These are phyloP conservation scores for Nemapogon koenigi DNA, from an alignment of 2,888 invertebrate genomes.

Conservation along the genomic window DNA sequence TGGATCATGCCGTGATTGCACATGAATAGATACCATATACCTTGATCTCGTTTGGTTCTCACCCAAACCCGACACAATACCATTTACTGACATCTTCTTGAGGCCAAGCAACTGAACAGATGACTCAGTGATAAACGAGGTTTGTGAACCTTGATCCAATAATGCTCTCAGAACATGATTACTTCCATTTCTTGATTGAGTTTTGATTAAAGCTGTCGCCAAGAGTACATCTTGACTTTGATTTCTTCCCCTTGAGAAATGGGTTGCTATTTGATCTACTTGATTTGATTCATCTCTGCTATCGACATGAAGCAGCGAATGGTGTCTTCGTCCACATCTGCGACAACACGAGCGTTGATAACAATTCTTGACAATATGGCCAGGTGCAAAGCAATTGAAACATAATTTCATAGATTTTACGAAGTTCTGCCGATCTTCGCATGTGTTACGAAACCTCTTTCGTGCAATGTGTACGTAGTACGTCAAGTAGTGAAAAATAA, in stretches of 20 bases:
- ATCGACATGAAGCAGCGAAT: slow-evolving; percentile 16
- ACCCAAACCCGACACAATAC: slow-evolving; percentile 18
- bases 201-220: slow-evolving; percentile 20
- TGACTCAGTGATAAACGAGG: slow-evolving; percentile 21
- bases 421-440: too few species aligned
- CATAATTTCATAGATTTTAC: slow-evolving; percentile 13
- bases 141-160: slow-evolving; percentile 21
- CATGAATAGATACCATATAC: slow-evolving; percentile 11
- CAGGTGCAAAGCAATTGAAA: slow-evolving; percentile 16
- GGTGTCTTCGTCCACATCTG: slow-evolving; percentile 16
- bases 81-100: slow-evolving; percentile 16
- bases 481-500: too few species aligned
- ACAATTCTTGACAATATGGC: slow-evolving; percentile 14
- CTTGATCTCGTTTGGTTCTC: slow-evolving; percentile 14
- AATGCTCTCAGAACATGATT: slow-evolving; percentile 15
- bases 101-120: slow-evolving; percentile 18
- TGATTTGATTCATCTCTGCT: neutral
- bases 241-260: slow-evolving; percentile 7
- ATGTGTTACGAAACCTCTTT: too few species aligned
- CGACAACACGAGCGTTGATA: slow-evolving; percentile 13
- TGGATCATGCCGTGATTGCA: slow-evolving; percentile 14
- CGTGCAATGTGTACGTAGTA: too few species aligned
- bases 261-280: slow-evolving; percentile 3
- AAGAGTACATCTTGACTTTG: slow-evolving; percentile 17
- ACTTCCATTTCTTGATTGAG: slow-evolving; percentile 13